Conservation (phyloP, 2,797 vertebrate genomes). For the Gambusia yucatana region DNA sequence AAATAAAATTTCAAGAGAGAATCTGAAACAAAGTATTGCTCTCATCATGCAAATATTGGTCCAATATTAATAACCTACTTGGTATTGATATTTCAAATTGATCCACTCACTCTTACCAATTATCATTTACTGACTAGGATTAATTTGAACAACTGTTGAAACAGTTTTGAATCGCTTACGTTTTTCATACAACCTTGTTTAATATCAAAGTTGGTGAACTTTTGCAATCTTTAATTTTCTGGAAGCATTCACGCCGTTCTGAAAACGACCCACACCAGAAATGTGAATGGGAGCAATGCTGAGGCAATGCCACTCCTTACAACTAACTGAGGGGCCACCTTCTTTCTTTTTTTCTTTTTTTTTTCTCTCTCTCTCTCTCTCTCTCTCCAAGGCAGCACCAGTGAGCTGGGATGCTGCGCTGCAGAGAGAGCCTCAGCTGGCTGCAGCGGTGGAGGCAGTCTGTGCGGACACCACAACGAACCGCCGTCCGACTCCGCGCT, state of each 20-base stretch:
- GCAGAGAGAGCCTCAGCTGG: conserved; percentile 57
- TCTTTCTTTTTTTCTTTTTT: background rate
- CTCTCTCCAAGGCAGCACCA: conserved; percentile 43
- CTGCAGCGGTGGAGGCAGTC: conserved; percentile 57
- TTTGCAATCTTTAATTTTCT: background rate
- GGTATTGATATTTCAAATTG: no score
- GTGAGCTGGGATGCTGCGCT: conserved; percentile 61
- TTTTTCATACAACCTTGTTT: background rate
- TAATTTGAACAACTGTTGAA: background rate
- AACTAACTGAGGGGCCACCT: conserved; percentile 53
- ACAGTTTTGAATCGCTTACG: background rate
- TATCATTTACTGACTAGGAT: background rate
- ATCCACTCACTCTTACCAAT: background rate
- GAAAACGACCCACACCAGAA: background rate
- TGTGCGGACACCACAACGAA: conserved; percentile 34
- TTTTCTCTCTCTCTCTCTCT: background rate
- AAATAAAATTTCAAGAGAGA: no score
- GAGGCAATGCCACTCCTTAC: conserved; percentile 62
- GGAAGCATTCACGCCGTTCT: background rate
- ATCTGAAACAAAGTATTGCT: no score
- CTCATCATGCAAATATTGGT: no score
- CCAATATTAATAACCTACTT: no score
- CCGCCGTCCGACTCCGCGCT: conserved; percentile 45
- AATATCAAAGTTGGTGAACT: background rate
- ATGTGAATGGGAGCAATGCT: background rate